Evolutionary conservation across 2,113 vertebrate species (phyloP), one percentile per base, ranked within the genome.

Genomic region (Oryzias javanicus): DNA sequence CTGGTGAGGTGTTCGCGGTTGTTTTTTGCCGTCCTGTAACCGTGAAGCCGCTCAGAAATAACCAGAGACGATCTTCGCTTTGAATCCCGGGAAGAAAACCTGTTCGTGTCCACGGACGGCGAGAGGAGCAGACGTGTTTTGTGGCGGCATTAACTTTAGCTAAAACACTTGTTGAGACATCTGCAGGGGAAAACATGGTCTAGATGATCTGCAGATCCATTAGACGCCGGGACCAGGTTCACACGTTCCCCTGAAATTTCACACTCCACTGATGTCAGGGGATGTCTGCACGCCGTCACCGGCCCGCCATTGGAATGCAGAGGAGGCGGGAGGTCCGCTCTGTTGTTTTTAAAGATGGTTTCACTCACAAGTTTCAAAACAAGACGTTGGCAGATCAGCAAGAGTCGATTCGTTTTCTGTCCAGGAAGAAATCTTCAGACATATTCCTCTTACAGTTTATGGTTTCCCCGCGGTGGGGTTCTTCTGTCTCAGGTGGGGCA

Each of bases 31-130:
- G 72, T 75, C 81, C 80, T 81, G 68, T 56, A 67, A 79, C 64
- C 59, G 51, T 41, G 53, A 81, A 67, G 67, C 73, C 70, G 58
- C 72, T 74, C 72, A 83, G 86, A 89, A 81, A 82, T 78, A 70
- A 79, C 64, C 59, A 18, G 41, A 67, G 58, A 42, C 72, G 70
- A 72, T 71, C 67, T 55, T 8, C 62, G 77, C 60, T 48, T 75
- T 76, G 67, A 84, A 79, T 80, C 82, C 82, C 75, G 76, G 71
- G 40, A 14, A 53, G 60, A 64, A 62, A 68, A 72, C 71, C 70
- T 73, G 72, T 69, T 67, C 62, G 74, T 82, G 78, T 84, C 78
- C 72, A 71, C 69, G 7, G 7, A 6, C 6, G 2, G 27, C 7
- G 27, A 29, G 6, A 29, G 27, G 7, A 29, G 27, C 27, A 6